A percentile compares a stretch with the other conserved stretches of the same genome.
Conservation (phyloP, 2,888 invertebrate species). For the Cheilosia scutellata region DNA sequence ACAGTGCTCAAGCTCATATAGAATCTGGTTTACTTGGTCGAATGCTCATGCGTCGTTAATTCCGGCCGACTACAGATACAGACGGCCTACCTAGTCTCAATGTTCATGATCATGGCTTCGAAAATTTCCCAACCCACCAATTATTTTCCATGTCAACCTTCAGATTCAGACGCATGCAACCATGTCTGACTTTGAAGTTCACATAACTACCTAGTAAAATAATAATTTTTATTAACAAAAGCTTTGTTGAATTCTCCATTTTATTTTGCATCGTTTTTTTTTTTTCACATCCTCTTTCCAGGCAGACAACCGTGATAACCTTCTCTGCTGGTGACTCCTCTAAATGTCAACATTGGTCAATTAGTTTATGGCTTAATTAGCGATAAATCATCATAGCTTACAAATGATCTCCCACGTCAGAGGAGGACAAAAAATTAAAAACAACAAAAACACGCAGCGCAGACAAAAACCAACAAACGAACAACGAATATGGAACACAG, state of each 20-base stretch:
- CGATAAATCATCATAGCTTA: constrained; percentile 54
- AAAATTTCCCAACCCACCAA: constrained; percentile 58
- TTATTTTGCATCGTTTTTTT: too few relatives aligned
- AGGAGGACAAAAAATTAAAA: not conserved
- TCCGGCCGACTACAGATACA: not conserved
- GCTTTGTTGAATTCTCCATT: too few relatives aligned
- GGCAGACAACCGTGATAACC: constrained; percentile 55
- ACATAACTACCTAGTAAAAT: not conserved
- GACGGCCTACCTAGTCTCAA: constrained; percentile 32
- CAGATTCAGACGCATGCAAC: constrained; percentile 51
- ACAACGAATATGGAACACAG: constrained; percentile 66
- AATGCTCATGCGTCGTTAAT: constrained; percentile 19
- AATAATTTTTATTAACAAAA: not conserved
- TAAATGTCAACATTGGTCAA: constrained; percentile 54
- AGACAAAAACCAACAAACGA: constrained; percentile 39
- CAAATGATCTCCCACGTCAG: constrained; percentile 58
- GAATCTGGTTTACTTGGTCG: constrained; percentile 23
- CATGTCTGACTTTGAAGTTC: constrained; percentile 43
- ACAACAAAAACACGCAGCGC: constrained; percentile 13
- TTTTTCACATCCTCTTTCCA: constrained; percentile 39
- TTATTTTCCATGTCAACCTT: constrained; percentile 28
- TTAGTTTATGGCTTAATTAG: constrained; percentile 52
- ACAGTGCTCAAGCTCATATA: not conserved
- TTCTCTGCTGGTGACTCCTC: constrained; percentile 22
- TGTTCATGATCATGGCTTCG: constrained; percentile 49